Evolutionary conservation across 2,888 invertebrate species (phyloP).

Genomic region (Xylophagus ater): DNA sequence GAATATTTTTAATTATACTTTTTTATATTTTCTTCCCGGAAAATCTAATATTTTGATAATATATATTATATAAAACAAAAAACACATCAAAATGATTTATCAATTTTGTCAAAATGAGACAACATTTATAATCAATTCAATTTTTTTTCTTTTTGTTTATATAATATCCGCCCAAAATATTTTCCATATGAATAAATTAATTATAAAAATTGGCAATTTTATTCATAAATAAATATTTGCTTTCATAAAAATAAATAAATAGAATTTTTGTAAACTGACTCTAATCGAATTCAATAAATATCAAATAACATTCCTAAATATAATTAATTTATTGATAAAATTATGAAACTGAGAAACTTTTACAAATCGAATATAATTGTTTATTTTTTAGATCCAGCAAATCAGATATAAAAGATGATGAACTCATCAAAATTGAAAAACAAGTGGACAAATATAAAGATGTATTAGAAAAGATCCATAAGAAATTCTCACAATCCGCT

Average conservation of each 20-base stretch:
- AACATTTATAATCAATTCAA: no score
- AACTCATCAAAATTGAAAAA: constrained; percentile 33
- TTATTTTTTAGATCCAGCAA: constrained; percentile 18
- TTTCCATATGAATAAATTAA: no score
- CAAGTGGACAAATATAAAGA: constrained; percentile 38
- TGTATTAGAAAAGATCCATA: constrained; percentile 39
- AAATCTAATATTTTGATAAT: no score
- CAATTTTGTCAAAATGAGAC: no score
- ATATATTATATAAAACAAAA: no score
- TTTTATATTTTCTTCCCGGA: no score
- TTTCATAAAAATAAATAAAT: neutral
- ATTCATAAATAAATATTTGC: neutral
- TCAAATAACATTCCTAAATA: neutral
- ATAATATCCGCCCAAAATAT: no score
- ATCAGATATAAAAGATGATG: constrained; percentile 31
- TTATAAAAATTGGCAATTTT: neutral
- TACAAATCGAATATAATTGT: neutral
- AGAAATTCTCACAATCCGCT: constrained; percentile 28
- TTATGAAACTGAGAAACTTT: neutral
- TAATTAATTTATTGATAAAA: neutral
- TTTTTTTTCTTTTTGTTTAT: no score
- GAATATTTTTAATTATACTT: no score
- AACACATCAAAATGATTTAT: no score
- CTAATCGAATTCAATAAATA: neutral
- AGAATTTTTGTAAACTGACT: neutral